Conservation (phyloP, 1,140 invertebrate genomes). For the Drosophila teissieri region DNA sequence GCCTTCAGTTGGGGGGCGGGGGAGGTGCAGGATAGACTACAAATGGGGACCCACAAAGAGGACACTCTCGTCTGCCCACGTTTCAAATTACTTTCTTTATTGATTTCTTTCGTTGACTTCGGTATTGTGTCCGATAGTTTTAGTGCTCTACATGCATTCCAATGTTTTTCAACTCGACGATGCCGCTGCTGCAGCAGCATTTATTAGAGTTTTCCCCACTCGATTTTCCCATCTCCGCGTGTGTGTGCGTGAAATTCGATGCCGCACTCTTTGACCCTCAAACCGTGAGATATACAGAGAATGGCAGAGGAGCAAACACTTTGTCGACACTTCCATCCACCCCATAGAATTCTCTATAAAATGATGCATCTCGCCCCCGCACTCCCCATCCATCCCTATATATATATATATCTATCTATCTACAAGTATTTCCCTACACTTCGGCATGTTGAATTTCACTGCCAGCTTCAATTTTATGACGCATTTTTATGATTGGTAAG, state of each 20-base stretch:
- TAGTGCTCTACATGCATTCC: constrained; percentile 60
- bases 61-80: constrained; percentile 44
- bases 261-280: constrained; percentile 58
- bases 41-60: not conserved
- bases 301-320: constrained; percentile 46
- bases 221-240: constrained; percentile 20
- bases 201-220: constrained; percentile 24
- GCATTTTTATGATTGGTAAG: constrained; percentile 69
- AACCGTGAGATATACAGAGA: constrained; percentile 14
- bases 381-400: not conserved
- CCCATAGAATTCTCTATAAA: constrained; percentile 51
- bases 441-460: constrained; percentile 43
- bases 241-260: constrained; percentile 66
- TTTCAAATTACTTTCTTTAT: constrained; percentile 83
- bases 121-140: constrained; percentile 52
- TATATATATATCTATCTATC: not conserved
- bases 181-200: constrained; percentile 4
- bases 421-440: constrained; percentile 18
- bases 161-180: constrained; percentile 19
- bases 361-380: constrained; percentile 50
- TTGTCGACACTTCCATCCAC: constrained; percentile 64
- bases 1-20: constrained; percentile 46
- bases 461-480: constrained; percentile 71
- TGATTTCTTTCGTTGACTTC: constrained; percentile 64
- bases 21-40: not conserved